These are phyloP conservation scores for Choristoneura rosaceana DNA, from an alignment of 2,888 invertebrate genomes.

Conservation along the genomic window DNA sequence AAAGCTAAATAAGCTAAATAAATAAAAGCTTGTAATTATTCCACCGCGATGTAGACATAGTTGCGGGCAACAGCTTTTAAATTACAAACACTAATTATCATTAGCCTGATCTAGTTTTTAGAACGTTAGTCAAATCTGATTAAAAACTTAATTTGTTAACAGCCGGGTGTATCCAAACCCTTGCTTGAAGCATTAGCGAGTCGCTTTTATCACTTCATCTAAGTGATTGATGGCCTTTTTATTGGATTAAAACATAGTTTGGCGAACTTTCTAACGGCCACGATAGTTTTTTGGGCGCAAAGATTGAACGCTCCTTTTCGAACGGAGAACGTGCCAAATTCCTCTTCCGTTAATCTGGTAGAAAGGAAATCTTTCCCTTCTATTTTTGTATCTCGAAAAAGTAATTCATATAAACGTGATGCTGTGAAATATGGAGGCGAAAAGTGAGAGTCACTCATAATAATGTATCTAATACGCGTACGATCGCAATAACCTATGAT, in stretches of 20 bases:
- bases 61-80: too few species aligned
- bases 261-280: constrained; percentile 1
- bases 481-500: not conserved
- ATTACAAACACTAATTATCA: not conserved
- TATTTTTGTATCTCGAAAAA: not conserved
- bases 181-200: constrained; percentile 10
- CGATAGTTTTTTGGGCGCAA: constrained; percentile 15
- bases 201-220: constrained; percentile 35
- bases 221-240: constrained; percentile 35
- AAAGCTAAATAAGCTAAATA: too few species aligned
- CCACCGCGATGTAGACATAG: too few species aligned
- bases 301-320: not conserved
- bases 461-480: not conserved
- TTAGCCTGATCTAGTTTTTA: not conserved
- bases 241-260: constrained; percentile 37
- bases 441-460: not conserved
- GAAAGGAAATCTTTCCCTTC: not conserved
- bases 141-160: not conserved
- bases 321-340: not conserved
- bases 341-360: not conserved
- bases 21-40: too few species aligned
- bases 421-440: not conserved
- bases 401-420: not conserved
- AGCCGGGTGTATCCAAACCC: constrained; percentile 1
- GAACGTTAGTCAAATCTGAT: not conserved